Percentiles rank a stretch among this genome's conserved stretches.
Evolutionary conservation across 35 echinoderm and acorn worm species (phyloP).

Genomic region (Patiria miniata): DNA sequence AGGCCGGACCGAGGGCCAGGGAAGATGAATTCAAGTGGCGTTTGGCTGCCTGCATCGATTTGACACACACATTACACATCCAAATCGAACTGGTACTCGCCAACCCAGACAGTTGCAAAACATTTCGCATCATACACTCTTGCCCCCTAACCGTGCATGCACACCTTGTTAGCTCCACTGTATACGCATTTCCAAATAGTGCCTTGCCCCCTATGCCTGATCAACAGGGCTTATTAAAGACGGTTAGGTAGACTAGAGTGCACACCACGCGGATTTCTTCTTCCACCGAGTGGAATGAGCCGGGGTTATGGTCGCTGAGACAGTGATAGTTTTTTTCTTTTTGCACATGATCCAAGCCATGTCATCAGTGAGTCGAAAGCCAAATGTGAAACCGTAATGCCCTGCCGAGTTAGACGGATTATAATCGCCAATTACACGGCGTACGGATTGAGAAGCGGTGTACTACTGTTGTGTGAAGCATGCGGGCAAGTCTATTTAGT

Average conservation of each 20-base stretch:
- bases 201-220: slow-evolving; percentile 1
- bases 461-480: too few relatives aligned
- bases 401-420: neutral
- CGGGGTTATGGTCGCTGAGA: slow-evolving; percentile 6
- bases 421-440: neutral
- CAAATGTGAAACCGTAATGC: slow-evolving; percentile 16
- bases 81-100: slow-evolving; percentile 16
- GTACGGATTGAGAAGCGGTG: neutral
- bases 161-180: slow-evolving; percentile 3
- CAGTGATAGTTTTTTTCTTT: neutral
- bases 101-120: slow-evolving; percentile 10
- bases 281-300: too few relatives aligned
- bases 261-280: too few relatives aligned
- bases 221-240: neutral
- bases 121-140: neutral
- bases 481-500: too few relatives aligned
- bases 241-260: too few relatives aligned
- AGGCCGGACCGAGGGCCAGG: neutral
- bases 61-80: slow-evolving; percentile 22
- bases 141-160: neutral
- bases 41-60: neutral
- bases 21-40: neutral
- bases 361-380: neutral
- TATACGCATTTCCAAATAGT: slow-evolving; percentile 17
- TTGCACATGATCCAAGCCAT: too few relatives aligned